Percentiles rank a stretch among this genome's conserved stretches.
Evolutionary conservation across 2,888 invertebrate genomes (phyloP).

Genomic region (Gari tellinella): DNA sequence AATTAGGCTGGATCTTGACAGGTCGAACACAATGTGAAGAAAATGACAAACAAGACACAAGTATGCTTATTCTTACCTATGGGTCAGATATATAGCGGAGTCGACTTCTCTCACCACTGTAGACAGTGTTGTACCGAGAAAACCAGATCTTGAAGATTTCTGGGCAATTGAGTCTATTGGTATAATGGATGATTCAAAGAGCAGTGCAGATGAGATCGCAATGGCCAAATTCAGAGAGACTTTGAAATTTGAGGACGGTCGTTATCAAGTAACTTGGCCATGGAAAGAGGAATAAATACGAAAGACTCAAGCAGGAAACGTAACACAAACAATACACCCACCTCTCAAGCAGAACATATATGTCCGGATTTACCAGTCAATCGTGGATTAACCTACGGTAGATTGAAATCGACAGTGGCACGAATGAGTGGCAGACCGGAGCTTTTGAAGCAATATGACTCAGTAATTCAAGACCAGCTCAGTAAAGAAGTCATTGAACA

Average conservation of each 20-base stretch:
- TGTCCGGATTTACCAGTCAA: slow-evolving; percentile 18
- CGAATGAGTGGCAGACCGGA: slow-evolving; percentile 29
- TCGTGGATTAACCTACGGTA: slow-evolving; percentile 21
- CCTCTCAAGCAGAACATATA: too few relatives aligned
- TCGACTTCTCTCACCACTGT: neutral
- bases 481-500: slow-evolving; percentile 33
- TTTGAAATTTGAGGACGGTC: slow-evolving; percentile 5
- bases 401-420: slow-evolving; percentile 18
- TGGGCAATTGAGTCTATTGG: slow-evolving; percentile 32
- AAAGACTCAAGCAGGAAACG: too few relatives aligned
- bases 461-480: slow-evolving; percentile 25
- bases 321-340: too few relatives aligned
- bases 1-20: slow-evolving; percentile 26
- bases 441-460: slow-evolving; percentile 19
- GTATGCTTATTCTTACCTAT: slow-evolving; percentile 27
- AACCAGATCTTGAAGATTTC: slow-evolving; percentile 31
- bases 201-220: slow-evolving; percentile 1
- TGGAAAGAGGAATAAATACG: slow-evolving; percentile 32
- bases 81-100: slow-evolving; percentile 1
- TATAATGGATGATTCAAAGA: slow-evolving; percentile 10
- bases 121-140: neutral
- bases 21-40: slow-evolving; percentile 1
- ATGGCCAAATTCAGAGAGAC: slow-evolving; percentile 9
- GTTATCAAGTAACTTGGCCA: slow-evolving; percentile 27
- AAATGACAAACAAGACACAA: neutral